phyloP scores from a whole-genome alignment of 2,888 invertebrate species.

The Dyspetes luteomarginatus region DNA sequence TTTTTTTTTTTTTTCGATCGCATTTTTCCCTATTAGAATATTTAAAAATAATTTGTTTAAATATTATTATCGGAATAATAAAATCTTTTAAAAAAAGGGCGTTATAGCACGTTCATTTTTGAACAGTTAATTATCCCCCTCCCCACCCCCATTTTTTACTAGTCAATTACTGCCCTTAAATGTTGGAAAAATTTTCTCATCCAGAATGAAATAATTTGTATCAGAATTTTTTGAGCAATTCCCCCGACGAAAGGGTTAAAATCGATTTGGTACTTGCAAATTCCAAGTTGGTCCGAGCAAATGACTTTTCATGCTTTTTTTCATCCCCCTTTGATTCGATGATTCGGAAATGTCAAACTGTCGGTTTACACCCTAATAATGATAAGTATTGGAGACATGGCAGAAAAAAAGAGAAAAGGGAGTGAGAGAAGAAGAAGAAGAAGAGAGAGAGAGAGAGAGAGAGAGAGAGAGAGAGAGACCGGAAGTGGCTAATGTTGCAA shows the following conservation, averaged over 20 bases:
- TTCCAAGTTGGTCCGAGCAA: background rate
- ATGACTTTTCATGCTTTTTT: conserved; percentile 11
- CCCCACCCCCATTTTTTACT: no score
- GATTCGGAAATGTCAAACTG: background rate
- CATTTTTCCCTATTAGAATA: no score
- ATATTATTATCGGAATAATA: no score
- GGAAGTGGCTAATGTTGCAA: conserved; percentile 31
- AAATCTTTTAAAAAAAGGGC: no score
- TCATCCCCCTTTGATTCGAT: background rate
- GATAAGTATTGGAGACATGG: conserved; percentile 37
- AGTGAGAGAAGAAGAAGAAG: background rate
- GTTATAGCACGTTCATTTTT: no score
- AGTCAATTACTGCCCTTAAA: no score
- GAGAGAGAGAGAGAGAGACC: background rate
- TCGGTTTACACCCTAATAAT: conserved; percentile 16
- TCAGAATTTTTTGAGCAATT: no score
- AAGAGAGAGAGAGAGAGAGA: background rate
- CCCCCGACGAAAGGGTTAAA: background rate
- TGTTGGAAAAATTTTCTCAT: no score
- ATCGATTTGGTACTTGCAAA: conserved; percentile 1
- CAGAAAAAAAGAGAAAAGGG: background rate
- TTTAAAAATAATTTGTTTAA: no score
- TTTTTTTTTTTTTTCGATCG: no score
- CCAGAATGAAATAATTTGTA: no score
- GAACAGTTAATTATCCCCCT: no score